Conservation (phyloP, 1,140 invertebrate species). For the Helicoverpa armigera region DNA sequence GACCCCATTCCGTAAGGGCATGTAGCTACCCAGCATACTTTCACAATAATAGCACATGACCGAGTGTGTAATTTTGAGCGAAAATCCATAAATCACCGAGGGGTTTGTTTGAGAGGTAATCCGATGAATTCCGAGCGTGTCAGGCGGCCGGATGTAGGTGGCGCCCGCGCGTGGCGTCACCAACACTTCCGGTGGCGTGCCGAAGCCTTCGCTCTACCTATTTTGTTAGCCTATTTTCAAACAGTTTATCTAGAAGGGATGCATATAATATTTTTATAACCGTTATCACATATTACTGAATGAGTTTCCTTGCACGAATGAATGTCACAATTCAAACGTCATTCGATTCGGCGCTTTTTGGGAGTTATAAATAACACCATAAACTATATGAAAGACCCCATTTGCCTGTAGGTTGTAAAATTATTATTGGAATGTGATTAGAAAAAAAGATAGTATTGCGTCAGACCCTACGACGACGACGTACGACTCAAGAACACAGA, state of each 20-base stretch:
- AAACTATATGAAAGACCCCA: no score
- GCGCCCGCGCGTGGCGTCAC: constrained; percentile 46
- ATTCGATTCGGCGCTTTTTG: no score
- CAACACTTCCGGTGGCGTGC: constrained; percentile 42
- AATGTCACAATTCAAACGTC: no score
- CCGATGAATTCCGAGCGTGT: constrained; percentile 47
- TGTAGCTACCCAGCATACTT: background rate
- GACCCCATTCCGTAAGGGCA: background rate
- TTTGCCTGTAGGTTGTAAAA: no score
- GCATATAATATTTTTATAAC: background rate
- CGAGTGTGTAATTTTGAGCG: constrained; percentile 12
- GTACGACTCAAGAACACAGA: no score
- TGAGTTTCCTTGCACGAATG: no score
- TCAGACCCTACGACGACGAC: no score
- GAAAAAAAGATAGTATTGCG: no score
- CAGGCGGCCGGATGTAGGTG: constrained; percentile 49
- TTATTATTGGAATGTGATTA: no score
- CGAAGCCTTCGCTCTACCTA: constrained; percentile 28
- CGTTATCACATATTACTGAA: background rate
- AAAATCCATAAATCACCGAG: constrained; percentile 42
- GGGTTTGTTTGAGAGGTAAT: constrained; percentile 51
- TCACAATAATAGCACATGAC: constrained; percentile 26
- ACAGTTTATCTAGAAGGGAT: constrained; percentile 17
- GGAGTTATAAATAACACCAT: no score
- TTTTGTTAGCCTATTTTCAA: constrained; percentile 43